Conservation (phyloP, 1,140 invertebrate genomes). For the Cotesia vestalis region DNA sequence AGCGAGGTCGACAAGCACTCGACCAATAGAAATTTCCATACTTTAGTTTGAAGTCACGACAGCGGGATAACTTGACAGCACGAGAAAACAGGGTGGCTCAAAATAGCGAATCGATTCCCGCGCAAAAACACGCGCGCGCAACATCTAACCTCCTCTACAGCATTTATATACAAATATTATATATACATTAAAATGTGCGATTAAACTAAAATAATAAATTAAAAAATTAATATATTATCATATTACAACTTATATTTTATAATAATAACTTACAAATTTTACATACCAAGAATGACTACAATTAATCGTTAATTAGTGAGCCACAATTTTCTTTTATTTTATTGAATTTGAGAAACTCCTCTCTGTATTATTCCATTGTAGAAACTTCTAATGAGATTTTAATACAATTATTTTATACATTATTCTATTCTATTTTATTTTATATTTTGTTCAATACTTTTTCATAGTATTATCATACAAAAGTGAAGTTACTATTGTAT, state of each 20-base stretch:
- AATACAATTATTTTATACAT: constrained; percentile 4
- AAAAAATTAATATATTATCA: no score
- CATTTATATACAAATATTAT: background rate
- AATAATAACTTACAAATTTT: no score
- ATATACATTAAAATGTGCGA: background rate
- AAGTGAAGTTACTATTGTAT: background rate
- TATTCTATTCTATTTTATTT: background rate
- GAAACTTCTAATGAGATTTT: background rate
- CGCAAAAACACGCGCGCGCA: constrained; percentile 44
- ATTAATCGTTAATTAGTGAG: background rate
- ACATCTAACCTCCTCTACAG: background rate
- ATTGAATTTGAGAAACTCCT: background rate
- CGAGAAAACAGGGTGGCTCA: constrained; percentile 31
- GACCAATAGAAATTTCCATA: constrained; percentile 20
- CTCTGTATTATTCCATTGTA: background rate
- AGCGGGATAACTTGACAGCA: constrained; percentile 27
- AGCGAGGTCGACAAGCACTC: background rate
- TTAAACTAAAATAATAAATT: no score
- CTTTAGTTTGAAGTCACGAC: constrained; percentile 17
- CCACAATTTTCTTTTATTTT: background rate
- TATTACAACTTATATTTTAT: no score
- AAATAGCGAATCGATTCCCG: constrained; percentile 49
- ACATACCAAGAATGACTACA: no score
- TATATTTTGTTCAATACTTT: background rate
- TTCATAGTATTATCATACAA: background rate